These are phyloP conservation scores for Meiosimyza decipiens DNA, from an alignment of 2,888 invertebrate species.

Conservation along the genomic window DNA sequence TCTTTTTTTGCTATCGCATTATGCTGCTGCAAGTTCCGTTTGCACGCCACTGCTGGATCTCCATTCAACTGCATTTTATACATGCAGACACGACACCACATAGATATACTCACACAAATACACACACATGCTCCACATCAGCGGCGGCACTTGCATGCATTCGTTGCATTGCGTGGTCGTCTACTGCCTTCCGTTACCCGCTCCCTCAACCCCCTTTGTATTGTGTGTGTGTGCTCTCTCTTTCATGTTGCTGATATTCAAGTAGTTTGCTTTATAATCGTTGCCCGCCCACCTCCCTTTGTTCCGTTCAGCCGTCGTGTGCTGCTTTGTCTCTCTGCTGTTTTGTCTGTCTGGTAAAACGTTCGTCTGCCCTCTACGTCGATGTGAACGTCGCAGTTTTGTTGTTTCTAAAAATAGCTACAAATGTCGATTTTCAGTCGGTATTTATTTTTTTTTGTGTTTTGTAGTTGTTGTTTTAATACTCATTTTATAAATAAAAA, in stretches of 20 bases:
- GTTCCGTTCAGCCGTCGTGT: conserved; percentile 49
- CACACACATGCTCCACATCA: conserved; percentile 32
- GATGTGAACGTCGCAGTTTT: conserved; percentile 45
- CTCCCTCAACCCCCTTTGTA: conserved; percentile 18
- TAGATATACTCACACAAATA: conserved; percentile 9
- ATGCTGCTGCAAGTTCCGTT: too few relatives aligned
- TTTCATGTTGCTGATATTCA: conserved; percentile 7
- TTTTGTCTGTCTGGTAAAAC: conserved; percentile 3
- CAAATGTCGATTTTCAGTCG: conserved; percentile 58
- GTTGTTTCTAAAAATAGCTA: conserved; percentile 57
- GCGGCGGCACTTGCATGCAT: conserved; percentile 53
- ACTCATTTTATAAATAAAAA: conserved; percentile 53
- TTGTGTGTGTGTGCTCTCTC: conserved; percentile 17
- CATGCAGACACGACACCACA: conserved; percentile 23
- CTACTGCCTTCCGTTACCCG: conserved; percentile 16
- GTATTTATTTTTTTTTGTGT: conserved; percentile 39
- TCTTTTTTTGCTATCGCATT: not conserved
- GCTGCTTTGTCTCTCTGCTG: conserved; percentile 41
- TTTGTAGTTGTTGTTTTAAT: conserved; percentile 50
- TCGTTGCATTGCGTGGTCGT: conserved; percentile 29
- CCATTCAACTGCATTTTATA: conserved; percentile 31
- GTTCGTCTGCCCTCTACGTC: conserved; percentile 13
- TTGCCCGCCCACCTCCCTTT: conserved; percentile 38
- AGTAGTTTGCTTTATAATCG: not conserved
- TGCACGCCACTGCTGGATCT: too few relatives aligned